These are phyloP conservation scores for Opisthocomus hoazin DNA, from an alignment of 2,113 vertebrate genomes.

Conservation along the genomic window DNA sequence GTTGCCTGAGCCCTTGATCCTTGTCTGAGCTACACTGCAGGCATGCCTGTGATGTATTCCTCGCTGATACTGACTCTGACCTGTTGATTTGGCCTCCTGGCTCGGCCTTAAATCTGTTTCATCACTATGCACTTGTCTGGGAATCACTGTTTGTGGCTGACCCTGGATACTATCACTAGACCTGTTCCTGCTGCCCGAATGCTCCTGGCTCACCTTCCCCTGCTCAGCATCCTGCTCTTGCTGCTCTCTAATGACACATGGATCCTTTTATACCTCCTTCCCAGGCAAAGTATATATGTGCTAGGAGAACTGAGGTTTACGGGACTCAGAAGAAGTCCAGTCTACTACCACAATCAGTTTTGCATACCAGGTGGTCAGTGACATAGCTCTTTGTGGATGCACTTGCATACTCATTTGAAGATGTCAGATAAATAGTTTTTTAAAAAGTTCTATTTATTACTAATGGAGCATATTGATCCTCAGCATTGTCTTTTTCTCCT, in stretches of 20 bases:
- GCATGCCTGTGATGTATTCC: fast-evolving
- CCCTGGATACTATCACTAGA: background rate
- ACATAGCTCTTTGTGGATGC: background rate
- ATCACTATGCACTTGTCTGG: background rate
- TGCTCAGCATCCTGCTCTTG: background rate
- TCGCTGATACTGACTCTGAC: background rate
- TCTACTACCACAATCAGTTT: background rate
- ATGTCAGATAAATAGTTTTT: background rate
- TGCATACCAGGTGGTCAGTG: background rate
- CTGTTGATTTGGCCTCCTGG: background rate
- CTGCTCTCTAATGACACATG: background rate
- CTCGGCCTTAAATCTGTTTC: background rate
- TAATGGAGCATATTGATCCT: background rate
- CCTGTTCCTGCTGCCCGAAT: background rate
- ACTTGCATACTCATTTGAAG: background rate
- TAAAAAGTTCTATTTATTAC: background rate
- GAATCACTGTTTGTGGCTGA: background rate
- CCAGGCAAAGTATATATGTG: background rate
- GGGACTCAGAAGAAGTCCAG: background rate
- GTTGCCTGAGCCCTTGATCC: background rate
- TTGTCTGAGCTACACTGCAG: too few species aligned
- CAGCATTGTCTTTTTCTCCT: background rate
- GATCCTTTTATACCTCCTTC: background rate
- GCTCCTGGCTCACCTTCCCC: background rate
- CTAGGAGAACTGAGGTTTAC: background rate